Evolutionary conservation across 2,113 vertebrate genomes (phyloP), one percentile per base, ranked within the genome.

Genomic region (Glareola pratincola): DNA sequence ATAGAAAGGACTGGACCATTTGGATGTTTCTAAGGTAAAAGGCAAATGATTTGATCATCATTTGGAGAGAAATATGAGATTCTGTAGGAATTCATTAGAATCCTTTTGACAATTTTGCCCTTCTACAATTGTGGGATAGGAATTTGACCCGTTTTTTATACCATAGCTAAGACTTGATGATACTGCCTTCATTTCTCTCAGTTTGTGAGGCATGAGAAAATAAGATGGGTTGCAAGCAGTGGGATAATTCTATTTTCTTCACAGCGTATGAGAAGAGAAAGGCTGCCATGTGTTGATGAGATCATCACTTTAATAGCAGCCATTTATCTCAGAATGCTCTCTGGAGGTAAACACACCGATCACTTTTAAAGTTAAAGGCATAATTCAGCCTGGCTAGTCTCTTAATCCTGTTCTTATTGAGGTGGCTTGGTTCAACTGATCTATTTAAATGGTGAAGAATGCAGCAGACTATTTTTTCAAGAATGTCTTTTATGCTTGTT

Each of bases 211-310:
- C 84, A 39, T 56, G 50, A 93, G 75, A 89, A 96, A 96, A 72
- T 60, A 74, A 94, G 68, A 91, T 73, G 68, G 47, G 47, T 89
- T 96, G 67, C 71, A 86, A 86, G 85, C 69, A 86, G 68, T 67
- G 43, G 69, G 78, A 86, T 89, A 92, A 96, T 94, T 96, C 73
- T 93, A 18, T 97, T 96, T 96, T 91, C 88, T 82, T 95, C 66
- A 26, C 30, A 48, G 76, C 29, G 27, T 81, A 67, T 72, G 68
- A 77, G 66, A 62, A 90, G 45, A 87, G 76, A 92, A 82, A 89
- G 76, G 63, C 78, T 95, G 92, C 82, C 47, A 34, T 82, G 71
- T 74, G 84, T 80, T 94, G 89, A 92, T 94, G 94, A 95, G 87
- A 94, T 92, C 93, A 90, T 89, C 59, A 22, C 71, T 97, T 96